phyloP scores from a whole-genome alignment of 2,113 vertebrate species.

The Daboia siamensis region DNA sequence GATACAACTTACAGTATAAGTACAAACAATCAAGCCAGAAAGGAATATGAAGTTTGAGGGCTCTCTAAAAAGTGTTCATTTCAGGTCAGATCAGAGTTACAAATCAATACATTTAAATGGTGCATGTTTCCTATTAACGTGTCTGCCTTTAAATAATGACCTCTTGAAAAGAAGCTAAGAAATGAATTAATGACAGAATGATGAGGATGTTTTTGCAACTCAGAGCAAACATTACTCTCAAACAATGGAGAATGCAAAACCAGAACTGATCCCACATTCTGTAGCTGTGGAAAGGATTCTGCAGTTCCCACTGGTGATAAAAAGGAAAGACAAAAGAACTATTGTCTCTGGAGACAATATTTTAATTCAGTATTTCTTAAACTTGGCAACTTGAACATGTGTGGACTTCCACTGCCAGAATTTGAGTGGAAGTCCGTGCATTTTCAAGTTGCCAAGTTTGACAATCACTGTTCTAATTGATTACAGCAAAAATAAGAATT shows the following conservation, averaged over 20 bases:
- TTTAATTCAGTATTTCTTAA: not conserved
- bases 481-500: not conserved
- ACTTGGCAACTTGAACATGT: not conserved
- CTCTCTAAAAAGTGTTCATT: not conserved
- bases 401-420: not conserved
- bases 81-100: not conserved
- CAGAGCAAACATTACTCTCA: not conserved
- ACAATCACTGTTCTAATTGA: not conserved
- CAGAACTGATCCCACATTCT: not conserved
- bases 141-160: not conserved
- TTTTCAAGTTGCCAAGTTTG: not conserved
- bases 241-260: not conserved
- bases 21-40: not conserved
- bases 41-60: not conserved
- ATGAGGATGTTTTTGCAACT: not conserved
- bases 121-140: not conserved
- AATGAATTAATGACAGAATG: not conserved
- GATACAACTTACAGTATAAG: not conserved
- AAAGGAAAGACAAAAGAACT: not conserved
- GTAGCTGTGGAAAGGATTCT: not conserved
- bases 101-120: not conserved
- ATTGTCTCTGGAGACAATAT: not conserved
- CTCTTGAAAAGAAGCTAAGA: not conserved
- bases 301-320: not conserved
- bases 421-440: not conserved